Percentiles rank a stretch among this genome's conserved stretches.
These are phyloP conservation scores for Ciconia nigra DNA, from an alignment of 2,797 vertebrate genomes.

Conservation along the genomic window DNA sequence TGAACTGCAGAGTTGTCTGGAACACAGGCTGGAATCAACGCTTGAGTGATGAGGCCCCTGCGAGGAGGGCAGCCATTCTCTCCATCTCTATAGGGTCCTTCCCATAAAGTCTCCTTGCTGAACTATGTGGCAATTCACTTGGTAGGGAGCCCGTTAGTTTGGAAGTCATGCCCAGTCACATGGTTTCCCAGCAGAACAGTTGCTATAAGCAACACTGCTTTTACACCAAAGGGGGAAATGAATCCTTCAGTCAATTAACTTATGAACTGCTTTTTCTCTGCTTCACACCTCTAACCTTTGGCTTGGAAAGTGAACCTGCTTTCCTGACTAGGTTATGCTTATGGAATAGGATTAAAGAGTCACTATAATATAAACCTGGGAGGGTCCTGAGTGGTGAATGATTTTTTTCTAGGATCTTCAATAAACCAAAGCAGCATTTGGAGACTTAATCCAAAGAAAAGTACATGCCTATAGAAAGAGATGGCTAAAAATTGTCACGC, in stretches of 20 bases:
- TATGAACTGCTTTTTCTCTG: not conserved
- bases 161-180: not conserved
- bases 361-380: not conserved
- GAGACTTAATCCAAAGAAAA: not conserved
- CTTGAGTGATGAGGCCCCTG: not conserved
- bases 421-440: not conserved
- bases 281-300: not conserved
- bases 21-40: not conserved
- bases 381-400: rapidly evolving
- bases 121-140: not conserved
- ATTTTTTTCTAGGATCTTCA: not conserved
- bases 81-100: not conserved
- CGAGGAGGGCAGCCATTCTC: rapidly evolving
- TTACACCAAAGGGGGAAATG: not conserved
- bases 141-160: not conserved
- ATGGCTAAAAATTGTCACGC: not conserved
- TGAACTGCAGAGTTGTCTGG: not conserved
- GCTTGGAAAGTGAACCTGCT: not conserved
- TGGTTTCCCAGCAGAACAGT: not conserved
- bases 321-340: not conserved
- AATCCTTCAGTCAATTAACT: not conserved
- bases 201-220: not conserved
- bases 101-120: not conserved
- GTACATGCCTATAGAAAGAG: not conserved
- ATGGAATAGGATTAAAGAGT: not conserved